Base-by-base conservation (phyloP, 2,888 invertebrate genomes). In the Nomada ferruginata region DNA sequence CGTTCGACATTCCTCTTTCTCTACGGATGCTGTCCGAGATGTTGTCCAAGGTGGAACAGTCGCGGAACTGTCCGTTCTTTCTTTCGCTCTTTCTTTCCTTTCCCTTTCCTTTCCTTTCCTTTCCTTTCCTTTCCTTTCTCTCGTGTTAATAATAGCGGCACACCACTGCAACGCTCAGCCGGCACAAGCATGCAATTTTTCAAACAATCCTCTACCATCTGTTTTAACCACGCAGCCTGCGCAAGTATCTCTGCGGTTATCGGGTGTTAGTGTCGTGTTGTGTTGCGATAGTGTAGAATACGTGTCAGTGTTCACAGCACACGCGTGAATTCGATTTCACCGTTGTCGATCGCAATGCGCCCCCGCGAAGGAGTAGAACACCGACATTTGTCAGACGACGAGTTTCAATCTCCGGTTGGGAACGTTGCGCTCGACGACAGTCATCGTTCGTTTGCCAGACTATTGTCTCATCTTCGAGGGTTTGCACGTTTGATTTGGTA, bases 111-210 rank as follows among this genome's bases (percentile, higher is more conserved):
- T 73, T 88, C 76, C 82, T 86, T 86, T 86, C 88, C n/a, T n/a
- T n/a, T n/a, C n/a, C n/a, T n/a, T n/a, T n/a, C 63, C 72, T 84
- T 73, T 88, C 76, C 82, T 86, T 86, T 86, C 88, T 88, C 84
- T 85, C 85, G 82, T 90, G 91, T 92, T 92, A 92, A 92, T 92
- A 88, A 57, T 91, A 93, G 91, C 89, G 89, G 88, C 93, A 93
- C 93, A 93, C 93, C 93, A 93, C 92, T 91, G 92, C 91, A 93
- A 93, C 90, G 90, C 89, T 89, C 88, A 92, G 88, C 89, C 90
- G 91, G 87, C 91, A 92, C 84, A 91, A 90, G 85, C 92, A 92
- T 92, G 92, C 92, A 91, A 88, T 88, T 90, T 90, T 86, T 89
- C 85, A 89, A 87, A 87, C 86, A 86, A 72, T 86, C 79, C 82